Percentiles rank a stretch among this genome's conserved stretches.
Conservation (phyloP, 2,113 vertebrate genomes). For the Egretta garzetta region DNA sequence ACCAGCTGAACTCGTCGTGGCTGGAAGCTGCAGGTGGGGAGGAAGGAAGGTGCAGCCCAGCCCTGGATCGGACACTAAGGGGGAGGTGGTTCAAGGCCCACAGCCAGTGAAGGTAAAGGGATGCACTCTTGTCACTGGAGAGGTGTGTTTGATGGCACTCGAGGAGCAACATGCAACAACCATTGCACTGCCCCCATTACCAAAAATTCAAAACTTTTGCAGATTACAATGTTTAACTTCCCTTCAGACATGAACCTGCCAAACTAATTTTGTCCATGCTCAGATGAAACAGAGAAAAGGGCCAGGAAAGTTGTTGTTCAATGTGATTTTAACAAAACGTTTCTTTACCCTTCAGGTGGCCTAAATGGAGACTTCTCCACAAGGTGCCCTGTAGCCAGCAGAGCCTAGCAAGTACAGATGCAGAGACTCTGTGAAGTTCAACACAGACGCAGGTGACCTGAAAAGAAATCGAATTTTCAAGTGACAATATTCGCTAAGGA, state of each 20-base stretch:
- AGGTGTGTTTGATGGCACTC: neutral
- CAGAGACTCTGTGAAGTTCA: neutral
- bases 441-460: neutral
- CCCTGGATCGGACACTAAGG: rapidly evolving
- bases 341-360: neutral
- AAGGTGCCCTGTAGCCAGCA: neutral
- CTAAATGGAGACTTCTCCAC: neutral
- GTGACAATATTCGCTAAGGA: neutral
- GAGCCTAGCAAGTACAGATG: neutral
- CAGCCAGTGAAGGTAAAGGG: neutral
- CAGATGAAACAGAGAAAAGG: neutral
- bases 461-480: neutral
- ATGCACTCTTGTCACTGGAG: neutral
- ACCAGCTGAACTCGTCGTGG: neutral
- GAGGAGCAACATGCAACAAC: neutral
- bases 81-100: neutral
- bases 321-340: neutral
- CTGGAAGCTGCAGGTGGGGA: neutral
- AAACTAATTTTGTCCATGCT: neutral
- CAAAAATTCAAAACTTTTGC: neutral
- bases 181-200: neutral
- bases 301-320: neutral
- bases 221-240: neutral
- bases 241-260: neutral
- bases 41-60: neutral